Base-by-base conservation (phyloP, 2,113 vertebrate species). In the Archilochus colubris region DNA sequence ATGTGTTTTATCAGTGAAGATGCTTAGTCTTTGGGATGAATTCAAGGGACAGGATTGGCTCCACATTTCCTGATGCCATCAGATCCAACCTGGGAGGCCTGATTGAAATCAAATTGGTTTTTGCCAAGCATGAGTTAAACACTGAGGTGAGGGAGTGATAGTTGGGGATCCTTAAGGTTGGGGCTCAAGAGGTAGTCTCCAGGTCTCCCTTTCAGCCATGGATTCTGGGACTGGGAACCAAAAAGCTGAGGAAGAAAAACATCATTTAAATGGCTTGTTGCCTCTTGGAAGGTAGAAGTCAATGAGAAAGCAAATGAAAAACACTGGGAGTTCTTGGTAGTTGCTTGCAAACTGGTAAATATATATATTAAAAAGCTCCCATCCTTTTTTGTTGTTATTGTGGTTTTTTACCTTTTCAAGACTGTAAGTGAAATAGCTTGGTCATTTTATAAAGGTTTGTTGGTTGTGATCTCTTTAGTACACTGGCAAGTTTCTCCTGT, bases 51-150 rank as follows among this genome's bases (percentile, higher is more conserved):
- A 93, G 69, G 70, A 44, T 62, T 68, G 62, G 62, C 62, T 91
- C 33, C 74, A 91, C 12, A 1, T 87, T 91, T 92, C 81, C 62
- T 58, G 86, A 62, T 95, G 86, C 62, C 12, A 6, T 95, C 93
- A 89, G 72, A 92, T 79, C 83, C 83, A 95, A 11, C 21, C 94
- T 93, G 70, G 58, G 77, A 92, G 69, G 50, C 58, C 74, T 94
- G 91, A 93, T 91, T 81, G 91, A 95, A 69, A 92, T 93, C 91
- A 90, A 30, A n/a, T 12, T 81, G 57, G 64, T 31, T 50, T 76
- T 64, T 92, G 91, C 91, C 95, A 94, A 93, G 89, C 54, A 73
- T 0, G 24, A 91, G 83, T 91, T 91, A 82, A 91, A 72, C 81
- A 73, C 36, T 61, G 91, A 91, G 73, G 50, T 79, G 28, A 75